phyloP scores from a whole-genome alignment of 2,888 invertebrate species.

The Spodoptera exigua region DNA sequence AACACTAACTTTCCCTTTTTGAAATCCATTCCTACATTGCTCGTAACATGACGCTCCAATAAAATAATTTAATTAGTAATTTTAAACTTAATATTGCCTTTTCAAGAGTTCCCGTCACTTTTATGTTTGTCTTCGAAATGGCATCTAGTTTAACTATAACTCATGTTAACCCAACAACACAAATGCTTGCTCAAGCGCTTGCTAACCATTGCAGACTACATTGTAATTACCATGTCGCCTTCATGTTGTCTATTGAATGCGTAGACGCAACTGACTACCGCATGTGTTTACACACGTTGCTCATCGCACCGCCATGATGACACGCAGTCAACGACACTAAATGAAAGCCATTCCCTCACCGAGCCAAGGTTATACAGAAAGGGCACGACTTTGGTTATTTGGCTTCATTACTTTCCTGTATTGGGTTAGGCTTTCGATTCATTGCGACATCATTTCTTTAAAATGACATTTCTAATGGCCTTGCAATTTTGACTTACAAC shows the following conservation, averaged over 20 bases:
- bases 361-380: constrained; percentile 71
- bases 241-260: constrained; percentile 34
- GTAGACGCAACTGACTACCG: constrained; percentile 33
- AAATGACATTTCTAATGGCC: neutral
- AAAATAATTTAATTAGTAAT: neutral
- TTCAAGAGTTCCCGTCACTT: neutral
- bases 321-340: constrained; percentile 54
- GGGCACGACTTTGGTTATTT: constrained; percentile 40
- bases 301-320: constrained; percentile 22
- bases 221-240: constrained; percentile 41
- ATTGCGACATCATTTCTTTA: neutral
- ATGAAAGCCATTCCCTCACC: constrained; percentile 66
- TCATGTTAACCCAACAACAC: neutral
- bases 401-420: constrained; percentile 19
- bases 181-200: constrained; percentile 10
- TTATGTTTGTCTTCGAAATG: constrained; percentile 1
- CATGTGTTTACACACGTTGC: constrained; percentile 40
- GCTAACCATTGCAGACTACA: constrained; percentile 26
- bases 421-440: constrained; percentile 18
- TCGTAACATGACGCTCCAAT: neutral
- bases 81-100: neutral
- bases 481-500: neutral
- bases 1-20: constrained; percentile 12
- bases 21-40: neutral
- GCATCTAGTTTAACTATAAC: neutral